Base-by-base conservation (phyloP, 1,140 invertebrate species). In the Zophobas morio region DNA sequence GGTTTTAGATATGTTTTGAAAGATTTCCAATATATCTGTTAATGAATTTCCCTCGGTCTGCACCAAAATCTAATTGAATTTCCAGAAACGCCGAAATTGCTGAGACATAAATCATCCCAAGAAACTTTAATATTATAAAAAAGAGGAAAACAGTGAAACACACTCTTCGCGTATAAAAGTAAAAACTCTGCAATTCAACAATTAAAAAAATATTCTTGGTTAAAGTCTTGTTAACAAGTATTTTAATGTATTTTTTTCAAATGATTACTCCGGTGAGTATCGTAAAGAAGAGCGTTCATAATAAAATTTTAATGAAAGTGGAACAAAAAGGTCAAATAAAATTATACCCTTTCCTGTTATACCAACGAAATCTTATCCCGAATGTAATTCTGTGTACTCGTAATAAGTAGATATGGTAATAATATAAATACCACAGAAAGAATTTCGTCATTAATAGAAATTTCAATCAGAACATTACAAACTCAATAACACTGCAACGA, bases 31-130 rank as follows among this genome's bases (percentile, higher is more conserved):
- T 60, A 60, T 36, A 3, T 60, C 56, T 46, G 42, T 37, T 60
- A 36, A 60, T 60, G 35, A 60, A 60, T 60, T 46, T 42, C 39
- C 35, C 54, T n/a, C 5, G 20, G 60, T 20, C 39, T 36, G 37
- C n/a, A n/a, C 37, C 60, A 42, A 42, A 66, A 40, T 4, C 39
- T 66, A 66, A 66, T 42, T 66, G 39, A 66, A 66, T 42, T 66
- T 51, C 4, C 49, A 4, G 49, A 51, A 46, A 46, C 3, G 3
- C 3, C 8, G 42, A 46, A 46, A 3, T 8, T 20, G 8, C 3
- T 8, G 8, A 3, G 42, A 46, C 8, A 46, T 46, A 3, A 46
- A 46, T 46, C 42, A 46, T 46, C 8, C 42, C 3, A 46, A 8
- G 42, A 46, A 46, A 46, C 8, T 46, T 46, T 46, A 46, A 46